Percentiles rank a stretch among this genome's conserved stretches.
phyloP scores from a whole-genome alignment of 2,888 invertebrate species.

The Buathra laborator region DNA sequence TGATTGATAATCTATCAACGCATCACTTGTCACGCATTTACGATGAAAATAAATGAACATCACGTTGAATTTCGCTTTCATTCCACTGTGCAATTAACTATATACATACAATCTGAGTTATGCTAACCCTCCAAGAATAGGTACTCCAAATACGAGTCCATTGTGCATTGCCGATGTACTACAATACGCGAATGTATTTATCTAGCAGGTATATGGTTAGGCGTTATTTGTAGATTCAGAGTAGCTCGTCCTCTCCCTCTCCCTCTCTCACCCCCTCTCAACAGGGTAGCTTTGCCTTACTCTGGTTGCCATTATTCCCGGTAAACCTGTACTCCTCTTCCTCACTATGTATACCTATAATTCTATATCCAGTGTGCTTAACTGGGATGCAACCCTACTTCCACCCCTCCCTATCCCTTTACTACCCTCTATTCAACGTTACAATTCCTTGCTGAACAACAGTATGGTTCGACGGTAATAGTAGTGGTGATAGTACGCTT shows the following conservation, averaged over 20 bases:
- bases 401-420: background rate
- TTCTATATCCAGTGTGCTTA: slow-evolving; percentile 51
- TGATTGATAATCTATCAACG: slow-evolving; percentile 34
- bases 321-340: slow-evolving; percentile 38
- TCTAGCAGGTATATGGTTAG: slow-evolving; percentile 16
- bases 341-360: slow-evolving; percentile 45
- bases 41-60: slow-evolving; percentile 43
- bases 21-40: slow-evolving; percentile 19
- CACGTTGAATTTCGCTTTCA: slow-evolving; percentile 36
- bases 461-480: slow-evolving; percentile 26
- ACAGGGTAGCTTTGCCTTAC: slow-evolving; percentile 14
- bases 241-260: background rate
- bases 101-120: slow-evolving; percentile 56
- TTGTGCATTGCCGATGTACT: slow-evolving; percentile 53
- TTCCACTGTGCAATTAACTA: slow-evolving; percentile 60
- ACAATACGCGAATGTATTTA: slow-evolving; percentile 35
- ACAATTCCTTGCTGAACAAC: slow-evolving; percentile 48
- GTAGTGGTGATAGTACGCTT: slow-evolving; percentile 49
- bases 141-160: slow-evolving; percentile 42
- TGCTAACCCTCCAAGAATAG: slow-evolving; percentile 55
- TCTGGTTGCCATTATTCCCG: slow-evolving; percentile 54
- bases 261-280: background rate
- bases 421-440: slow-evolving; percentile 29
- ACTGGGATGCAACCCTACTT: slow-evolving; percentile 17
- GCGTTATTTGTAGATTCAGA: slow-evolving; percentile 61